These are phyloP conservation scores for Varanus komodoensis DNA, from an alignment of 2,113 vertebrate genomes.

Conservation along the genomic window DNA sequence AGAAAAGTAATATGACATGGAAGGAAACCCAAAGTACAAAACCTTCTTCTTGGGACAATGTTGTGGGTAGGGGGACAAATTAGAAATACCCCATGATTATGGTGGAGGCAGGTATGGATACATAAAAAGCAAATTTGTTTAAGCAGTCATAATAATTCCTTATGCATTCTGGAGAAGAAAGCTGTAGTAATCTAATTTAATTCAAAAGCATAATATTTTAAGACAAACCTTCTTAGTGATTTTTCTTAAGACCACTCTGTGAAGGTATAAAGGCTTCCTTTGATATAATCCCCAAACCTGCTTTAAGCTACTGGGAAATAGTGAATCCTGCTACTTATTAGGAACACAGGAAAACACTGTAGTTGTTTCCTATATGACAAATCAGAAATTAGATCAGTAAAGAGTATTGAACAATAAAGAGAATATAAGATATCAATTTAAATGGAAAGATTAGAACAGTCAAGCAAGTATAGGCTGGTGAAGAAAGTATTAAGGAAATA, in stretches of 20 bases:
- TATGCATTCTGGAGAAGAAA: neutral
- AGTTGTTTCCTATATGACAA: slow-evolving; percentile 1
- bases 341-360: neutral
- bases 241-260: neutral
- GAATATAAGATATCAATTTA: slow-evolving; percentile 2
- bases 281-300: neutral
- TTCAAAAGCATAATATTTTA: neutral
- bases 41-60: neutral
- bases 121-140: neutral
- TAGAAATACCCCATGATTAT: neutral
- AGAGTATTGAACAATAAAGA: neutral
- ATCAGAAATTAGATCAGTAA: slow-evolving; percentile 20
- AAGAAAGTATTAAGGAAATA: slow-evolving; percentile 10
- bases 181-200: neutral
- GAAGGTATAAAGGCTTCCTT: slow-evolving; percentile 11
- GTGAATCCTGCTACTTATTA: neutral
- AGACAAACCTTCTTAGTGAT: neutral
- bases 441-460: slow-evolving; percentile 21
- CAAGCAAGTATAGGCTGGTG: neutral
- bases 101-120: neutral
- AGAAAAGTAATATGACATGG: neutral
- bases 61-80: neutral
- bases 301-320: neutral
- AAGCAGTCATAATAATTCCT: neutral
- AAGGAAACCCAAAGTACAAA: neutral